Evolutionary conservation across 2,113 vertebrate species (phyloP).

Genomic region (Hymenochirus boettgeri): DNA sequence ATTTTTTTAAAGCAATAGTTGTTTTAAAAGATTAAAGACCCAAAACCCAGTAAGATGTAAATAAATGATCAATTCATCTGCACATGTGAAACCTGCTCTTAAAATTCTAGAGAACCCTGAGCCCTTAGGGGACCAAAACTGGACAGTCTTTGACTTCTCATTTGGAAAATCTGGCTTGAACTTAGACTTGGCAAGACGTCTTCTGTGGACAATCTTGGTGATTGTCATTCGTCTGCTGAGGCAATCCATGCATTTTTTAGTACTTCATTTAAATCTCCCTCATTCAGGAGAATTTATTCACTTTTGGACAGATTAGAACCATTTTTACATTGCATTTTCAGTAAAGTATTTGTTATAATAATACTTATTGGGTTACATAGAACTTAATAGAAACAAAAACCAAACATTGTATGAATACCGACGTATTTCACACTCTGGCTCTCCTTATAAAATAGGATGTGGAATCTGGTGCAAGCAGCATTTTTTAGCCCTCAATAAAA

Average conservation of each 20-base stretch:
- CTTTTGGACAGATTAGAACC: background rate
- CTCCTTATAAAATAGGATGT: background rate
- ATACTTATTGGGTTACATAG: too few relatives aligned
- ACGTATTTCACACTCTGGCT: too few relatives aligned
- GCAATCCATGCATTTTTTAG: conserved; percentile 9
- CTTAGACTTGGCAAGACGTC: conserved; percentile 12
- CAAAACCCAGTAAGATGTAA: conserved; percentile 11
- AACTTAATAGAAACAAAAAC: too few relatives aligned
- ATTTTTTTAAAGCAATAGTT: too few relatives aligned
- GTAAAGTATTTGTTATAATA: background rate
- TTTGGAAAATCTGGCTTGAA: conserved; percentile 25
- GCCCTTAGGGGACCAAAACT: conserved; percentile 9
- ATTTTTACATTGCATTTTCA: background rate
- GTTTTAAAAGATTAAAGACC: background rate
- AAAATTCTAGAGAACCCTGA: background rate
- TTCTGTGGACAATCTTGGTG: conserved; percentile 16
- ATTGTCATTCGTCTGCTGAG: conserved; percentile 6
- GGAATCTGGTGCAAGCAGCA: background rate
- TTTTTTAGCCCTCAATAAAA: background rate
- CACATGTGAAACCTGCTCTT: conserved; percentile 6
- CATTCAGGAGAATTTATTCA: background rate
- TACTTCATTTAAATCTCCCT: conserved; percentile 2
- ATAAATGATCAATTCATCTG: conserved; percentile 23
- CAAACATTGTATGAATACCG: background rate
- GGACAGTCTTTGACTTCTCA: conserved; percentile 13